Percentiles rank a stretch among this genome's conserved stretches.
These are phyloP conservation scores for Chymomyza procnemis DNA, from an alignment of 2,888 invertebrate species.

Conservation along the genomic window DNA sequence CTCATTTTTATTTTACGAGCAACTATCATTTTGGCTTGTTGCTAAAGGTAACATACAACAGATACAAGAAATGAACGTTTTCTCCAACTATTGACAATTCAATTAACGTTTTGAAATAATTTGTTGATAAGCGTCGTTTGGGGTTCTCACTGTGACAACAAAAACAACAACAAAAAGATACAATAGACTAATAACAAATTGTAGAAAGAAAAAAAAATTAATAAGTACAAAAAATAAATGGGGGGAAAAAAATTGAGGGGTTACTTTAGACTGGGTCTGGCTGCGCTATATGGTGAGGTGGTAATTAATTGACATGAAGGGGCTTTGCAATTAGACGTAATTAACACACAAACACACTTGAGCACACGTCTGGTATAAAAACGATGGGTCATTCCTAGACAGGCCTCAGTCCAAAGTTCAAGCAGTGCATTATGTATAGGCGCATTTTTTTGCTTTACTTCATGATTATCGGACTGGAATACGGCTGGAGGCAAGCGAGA, in stretches of 20 bases:
- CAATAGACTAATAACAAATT: conserved; percentile 40
- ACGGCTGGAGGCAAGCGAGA: neutral
- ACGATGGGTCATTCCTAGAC: neutral
- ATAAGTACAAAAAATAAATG: conserved; percentile 24
- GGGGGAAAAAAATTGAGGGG: neutral
- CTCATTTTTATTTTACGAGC: conserved; percentile 25
- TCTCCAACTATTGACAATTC: conserved; percentile 68
- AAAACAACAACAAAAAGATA: neutral
- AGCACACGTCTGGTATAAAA: conserved; percentile 28
- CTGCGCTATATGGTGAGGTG: neutral
- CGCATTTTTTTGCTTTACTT: neutral
- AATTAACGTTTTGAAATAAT: conserved; percentile 69
- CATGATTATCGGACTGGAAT: neutral
- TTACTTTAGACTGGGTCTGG: neutral
- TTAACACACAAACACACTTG: conserved; percentile 13
- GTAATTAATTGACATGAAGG: conserved; percentile 18
- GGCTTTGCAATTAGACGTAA: conserved; percentile 21
- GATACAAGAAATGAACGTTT: conserved; percentile 24
- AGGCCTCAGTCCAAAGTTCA: conserved; percentile 25
- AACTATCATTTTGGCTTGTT: conserved; percentile 54
- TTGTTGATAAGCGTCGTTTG: conserved; percentile 58
- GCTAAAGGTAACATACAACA: conserved; percentile 24
- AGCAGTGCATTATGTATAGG: neutral
- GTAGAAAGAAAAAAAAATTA: conserved; percentile 51
- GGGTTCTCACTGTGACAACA: conserved; percentile 33